These are phyloP conservation scores for Dendrolimus pini DNA, from an alignment of 2,888 invertebrate genomes.

Conservation along the genomic window DNA sequence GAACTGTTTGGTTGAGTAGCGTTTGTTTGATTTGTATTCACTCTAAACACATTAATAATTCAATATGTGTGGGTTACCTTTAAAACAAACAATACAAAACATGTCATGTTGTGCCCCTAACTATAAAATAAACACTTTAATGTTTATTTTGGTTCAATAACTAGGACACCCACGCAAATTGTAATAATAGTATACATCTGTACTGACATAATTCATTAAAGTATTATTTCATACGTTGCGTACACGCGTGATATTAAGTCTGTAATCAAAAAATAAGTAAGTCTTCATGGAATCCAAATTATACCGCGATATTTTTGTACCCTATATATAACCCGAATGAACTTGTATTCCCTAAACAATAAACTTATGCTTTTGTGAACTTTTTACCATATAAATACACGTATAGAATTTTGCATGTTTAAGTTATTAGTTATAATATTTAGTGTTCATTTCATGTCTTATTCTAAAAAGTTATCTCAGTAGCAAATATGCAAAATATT, in stretches of 20 bases:
- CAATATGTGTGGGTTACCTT: neutral
- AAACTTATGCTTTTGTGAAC: neutral
- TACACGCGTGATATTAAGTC: neutral
- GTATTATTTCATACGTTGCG: neutral
- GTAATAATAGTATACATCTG: neutral
- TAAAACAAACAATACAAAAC: neutral
- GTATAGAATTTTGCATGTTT: too few relatives aligned
- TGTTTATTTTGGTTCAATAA: neutral
- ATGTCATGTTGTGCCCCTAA: neutral
- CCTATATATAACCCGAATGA: neutral
- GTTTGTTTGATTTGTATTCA: neutral
- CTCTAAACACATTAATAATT: neutral
- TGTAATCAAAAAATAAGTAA: neutral
- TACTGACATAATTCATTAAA: neutral
- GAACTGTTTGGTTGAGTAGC: neutral
- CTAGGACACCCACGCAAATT: neutral
- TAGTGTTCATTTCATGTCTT: too few relatives aligned
- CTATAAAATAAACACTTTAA: neutral
- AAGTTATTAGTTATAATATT: too few relatives aligned
- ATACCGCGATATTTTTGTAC: neutral
- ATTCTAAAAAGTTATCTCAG: too few relatives aligned
- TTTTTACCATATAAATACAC: neutral
- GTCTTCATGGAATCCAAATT: neutral
- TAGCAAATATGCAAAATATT: too few relatives aligned
- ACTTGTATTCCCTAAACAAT: neutral